These are phyloP conservation scores for Phyllostomus discolor DNA, from an alignment of 2,113 vertebrate genomes.

Conservation along the genomic window DNA sequence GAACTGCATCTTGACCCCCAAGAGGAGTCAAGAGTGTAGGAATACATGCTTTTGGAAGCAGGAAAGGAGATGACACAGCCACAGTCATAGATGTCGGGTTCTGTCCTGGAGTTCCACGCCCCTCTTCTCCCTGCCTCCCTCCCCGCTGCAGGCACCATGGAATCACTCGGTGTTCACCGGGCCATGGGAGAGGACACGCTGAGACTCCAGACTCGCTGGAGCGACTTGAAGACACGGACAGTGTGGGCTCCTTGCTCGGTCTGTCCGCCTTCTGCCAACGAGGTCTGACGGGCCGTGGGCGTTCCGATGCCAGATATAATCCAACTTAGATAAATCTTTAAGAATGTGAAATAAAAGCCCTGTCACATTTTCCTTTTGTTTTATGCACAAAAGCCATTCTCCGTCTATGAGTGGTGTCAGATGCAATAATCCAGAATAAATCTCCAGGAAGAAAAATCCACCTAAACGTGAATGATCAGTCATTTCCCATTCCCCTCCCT, in stretches of 20 bases:
- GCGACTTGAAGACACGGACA: background rate
- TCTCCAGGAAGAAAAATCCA: constrained; percentile 52
- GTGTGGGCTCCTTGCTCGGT: background rate
- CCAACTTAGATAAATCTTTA: constrained; percentile 23
- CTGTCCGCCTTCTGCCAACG: constrained; percentile 4
- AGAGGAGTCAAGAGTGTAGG: background rate
- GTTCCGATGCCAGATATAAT: background rate
- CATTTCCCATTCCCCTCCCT: background rate
- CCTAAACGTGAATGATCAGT: background rate
- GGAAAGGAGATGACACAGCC: background rate
- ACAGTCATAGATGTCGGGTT: background rate
- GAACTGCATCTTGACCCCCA: constrained; percentile 21
- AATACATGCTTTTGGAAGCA: background rate
- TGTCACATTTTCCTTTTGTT: constrained; percentile 34
- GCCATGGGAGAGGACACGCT: background rate
- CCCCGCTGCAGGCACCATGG: background rate
- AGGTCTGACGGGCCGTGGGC: background rate
- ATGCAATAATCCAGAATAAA: constrained; percentile 53
- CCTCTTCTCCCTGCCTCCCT: no score
- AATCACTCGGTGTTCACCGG: background rate
- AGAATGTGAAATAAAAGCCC: background rate
- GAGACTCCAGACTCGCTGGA: constrained; percentile 30
- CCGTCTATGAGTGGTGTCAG: constrained; percentile 11
- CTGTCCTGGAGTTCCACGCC: background rate
- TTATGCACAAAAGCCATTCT: constrained; percentile 52